Evolutionary conservation across 1,140 invertebrate species (phyloP).

Genomic region (Planococcus citri): DNA sequence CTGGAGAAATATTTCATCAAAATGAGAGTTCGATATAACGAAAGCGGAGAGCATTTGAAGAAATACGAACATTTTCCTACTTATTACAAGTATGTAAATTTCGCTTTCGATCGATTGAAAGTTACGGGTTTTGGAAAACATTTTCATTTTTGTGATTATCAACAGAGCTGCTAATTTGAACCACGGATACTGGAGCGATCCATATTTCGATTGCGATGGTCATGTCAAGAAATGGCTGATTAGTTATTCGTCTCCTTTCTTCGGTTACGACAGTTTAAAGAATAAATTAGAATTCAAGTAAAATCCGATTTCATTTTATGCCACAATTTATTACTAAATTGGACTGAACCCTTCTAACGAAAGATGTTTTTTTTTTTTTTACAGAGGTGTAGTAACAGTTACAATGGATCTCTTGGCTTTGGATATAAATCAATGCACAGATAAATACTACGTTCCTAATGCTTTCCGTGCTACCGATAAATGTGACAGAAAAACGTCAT

Average conservation of each 20-base stretch:
- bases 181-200: slow-evolving; percentile 85
- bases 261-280: slow-evolving; percentile 88
- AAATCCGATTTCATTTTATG: slow-evolving; percentile 37
- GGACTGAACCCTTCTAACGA: too few species aligned
- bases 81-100: slow-evolving; percentile 50
- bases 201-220: slow-evolving; percentile 88
- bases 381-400: slow-evolving; percentile 84
- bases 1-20: slow-evolving; percentile 87
- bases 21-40: slow-evolving; percentile 80
- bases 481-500: slow-evolving; percentile 80
- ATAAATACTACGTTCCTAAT: slow-evolving; percentile 76
- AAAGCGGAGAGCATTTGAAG: slow-evolving; percentile 63
- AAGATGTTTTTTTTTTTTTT: slow-evolving; percentile 35
- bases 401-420: slow-evolving; percentile 80
- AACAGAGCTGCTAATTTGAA: slow-evolving; percentile 62
- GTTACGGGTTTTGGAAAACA: neutral
- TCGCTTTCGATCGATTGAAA: neutral
- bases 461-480: slow-evolving; percentile 92
- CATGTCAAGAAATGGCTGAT: slow-evolving; percentile 89
- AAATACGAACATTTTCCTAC: slow-evolving; percentile 84
- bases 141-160: slow-evolving; percentile 12
- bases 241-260: slow-evolving; percentile 90
- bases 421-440: slow-evolving; percentile 91
- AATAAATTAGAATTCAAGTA: slow-evolving; percentile 86
- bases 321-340: too few species aligned